These are phyloP conservation scores for Intellagama lesueurii DNA, from an alignment of 2,797 vertebrate species.

Conservation along the genomic window DNA sequence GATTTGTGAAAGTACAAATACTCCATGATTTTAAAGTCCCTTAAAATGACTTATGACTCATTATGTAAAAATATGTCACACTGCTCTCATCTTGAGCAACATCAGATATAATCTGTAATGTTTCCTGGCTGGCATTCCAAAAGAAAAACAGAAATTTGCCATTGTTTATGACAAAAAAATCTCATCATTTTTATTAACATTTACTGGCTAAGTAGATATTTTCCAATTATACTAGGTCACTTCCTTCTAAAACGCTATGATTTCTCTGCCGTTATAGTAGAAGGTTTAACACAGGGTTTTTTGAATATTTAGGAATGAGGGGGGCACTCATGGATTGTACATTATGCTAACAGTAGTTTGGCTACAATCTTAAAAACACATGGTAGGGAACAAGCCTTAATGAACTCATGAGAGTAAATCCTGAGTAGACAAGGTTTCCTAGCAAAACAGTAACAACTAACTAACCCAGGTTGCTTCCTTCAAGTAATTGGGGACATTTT, in stretches of 20 bases:
- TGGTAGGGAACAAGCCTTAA: background rate
- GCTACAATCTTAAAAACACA: background rate
- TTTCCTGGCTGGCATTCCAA: background rate
- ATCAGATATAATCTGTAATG: background rate
- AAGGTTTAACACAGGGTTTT: constrained; percentile 42
- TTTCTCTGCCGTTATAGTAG: constrained; percentile 6
- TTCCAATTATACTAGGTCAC: constrained; percentile 1
- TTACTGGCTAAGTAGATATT: background rate
- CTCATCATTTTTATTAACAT: background rate
- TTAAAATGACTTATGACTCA: background rate
- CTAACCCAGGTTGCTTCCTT: background rate
- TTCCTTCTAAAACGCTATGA: constrained; percentile 23
- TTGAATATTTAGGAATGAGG: constrained; percentile 25
- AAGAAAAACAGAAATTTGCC: background rate
- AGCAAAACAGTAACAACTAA: background rate
- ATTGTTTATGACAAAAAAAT: background rate
- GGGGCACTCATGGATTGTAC: no score
- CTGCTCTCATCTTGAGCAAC: background rate
- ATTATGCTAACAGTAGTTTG: background rate
- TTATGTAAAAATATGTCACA: constrained; percentile 4
- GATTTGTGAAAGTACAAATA: background rate
- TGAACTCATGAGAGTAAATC: background rate
- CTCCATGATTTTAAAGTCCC: accelerated
- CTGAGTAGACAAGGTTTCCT: background rate
- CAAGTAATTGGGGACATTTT: background rate